Base-by-base conservation (phyloP, 1,140 invertebrate species). In the Drosophila elegans region DNA sequence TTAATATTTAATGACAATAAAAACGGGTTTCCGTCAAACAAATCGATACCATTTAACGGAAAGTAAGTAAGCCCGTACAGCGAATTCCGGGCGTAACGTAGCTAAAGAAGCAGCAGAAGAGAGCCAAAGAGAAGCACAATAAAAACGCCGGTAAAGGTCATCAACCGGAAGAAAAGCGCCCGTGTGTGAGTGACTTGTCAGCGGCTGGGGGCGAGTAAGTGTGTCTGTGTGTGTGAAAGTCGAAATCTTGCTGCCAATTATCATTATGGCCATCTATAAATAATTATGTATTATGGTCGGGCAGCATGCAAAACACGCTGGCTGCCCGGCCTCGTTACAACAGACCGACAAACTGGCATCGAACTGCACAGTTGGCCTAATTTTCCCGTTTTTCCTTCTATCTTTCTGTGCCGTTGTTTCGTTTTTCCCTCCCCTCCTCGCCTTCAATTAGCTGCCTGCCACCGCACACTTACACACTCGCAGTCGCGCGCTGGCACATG, bases 71-170 rank as follows among this genome's bases (percentile, higher is more conserved):
- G 41, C 16, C 13, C 36, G 52, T 29, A 13, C 32, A 36, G 42
- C 7, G 60, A 12, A 54, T 49, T 45, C 52, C 55, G 52, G 36
- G 10, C 36, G 46, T 55, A 38, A 59, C 36, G 48, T 54, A 68
- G 61, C 63, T 54, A 69, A 54, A 34, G 29, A 36, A 32, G 49
- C 67, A 38, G 64, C 51, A 29, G 51, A 44, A 42, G 45, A 74
- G 72, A 74, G 72, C 41, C 60, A 44, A 45, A 64, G 60, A 80
- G 63, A 78, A 83, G 68, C 72, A 83, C 67, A 89, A 89, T 90
- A 91, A 80, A 88, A 83, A 91, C 74, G 86, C 82, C 86, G 86
- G 86, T 88, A 91, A 90, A 90, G 86, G 86, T 90, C 86, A 90
- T 91, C 86, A 90, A 90, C 86, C 86, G 86, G 88, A 90, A 90